These are phyloP conservation scores for Agrotis exclamationis DNA, from an alignment of 2,888 invertebrate genomes.

Conservation along the genomic window DNA sequence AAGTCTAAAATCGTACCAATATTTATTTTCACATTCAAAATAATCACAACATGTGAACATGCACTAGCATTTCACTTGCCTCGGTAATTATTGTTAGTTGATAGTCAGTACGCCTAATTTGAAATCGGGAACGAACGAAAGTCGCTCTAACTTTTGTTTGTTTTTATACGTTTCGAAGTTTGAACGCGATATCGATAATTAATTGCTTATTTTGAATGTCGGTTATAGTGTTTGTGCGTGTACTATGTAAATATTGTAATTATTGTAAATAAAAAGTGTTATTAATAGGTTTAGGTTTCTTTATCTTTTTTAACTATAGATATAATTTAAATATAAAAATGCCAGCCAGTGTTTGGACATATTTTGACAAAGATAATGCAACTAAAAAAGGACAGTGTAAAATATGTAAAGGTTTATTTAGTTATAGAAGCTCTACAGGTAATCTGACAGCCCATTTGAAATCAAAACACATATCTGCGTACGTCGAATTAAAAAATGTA, in stretches of 20 bases:
- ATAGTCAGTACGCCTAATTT: background rate
- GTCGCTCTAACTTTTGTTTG: background rate
- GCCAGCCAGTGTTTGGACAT: conserved; percentile 6
- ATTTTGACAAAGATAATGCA: conserved; percentile 7
- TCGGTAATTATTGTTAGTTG: no score
- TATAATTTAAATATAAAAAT: background rate
- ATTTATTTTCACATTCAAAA: no score
- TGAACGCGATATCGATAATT: background rate
- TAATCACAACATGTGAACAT: no score
- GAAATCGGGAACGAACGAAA: background rate
- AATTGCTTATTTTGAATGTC: background rate
- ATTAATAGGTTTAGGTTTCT: background rate
- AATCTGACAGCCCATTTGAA: conserved; percentile 5
- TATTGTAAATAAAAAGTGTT: conserved; percentile 8
- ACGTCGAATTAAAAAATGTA: conserved; percentile 5
- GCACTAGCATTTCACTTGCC: no score
- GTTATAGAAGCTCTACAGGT: conserved; percentile 7
- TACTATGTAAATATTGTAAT: conserved; percentile 12
- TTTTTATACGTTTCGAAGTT: background rate
- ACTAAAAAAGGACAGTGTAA: conserved; percentile 15
- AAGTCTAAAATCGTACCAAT: no score
- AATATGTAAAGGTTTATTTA: conserved; percentile 16
- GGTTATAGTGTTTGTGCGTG: conserved; percentile 1
- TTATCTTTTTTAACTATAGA: background rate
- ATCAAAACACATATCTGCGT: conserved; percentile 10